Percentiles rank a stretch among this genome's conserved stretches.
These are phyloP conservation scores for Salticus scenicus DNA, from an alignment of 2,888 invertebrate species.

Conservation along the genomic window DNA sequence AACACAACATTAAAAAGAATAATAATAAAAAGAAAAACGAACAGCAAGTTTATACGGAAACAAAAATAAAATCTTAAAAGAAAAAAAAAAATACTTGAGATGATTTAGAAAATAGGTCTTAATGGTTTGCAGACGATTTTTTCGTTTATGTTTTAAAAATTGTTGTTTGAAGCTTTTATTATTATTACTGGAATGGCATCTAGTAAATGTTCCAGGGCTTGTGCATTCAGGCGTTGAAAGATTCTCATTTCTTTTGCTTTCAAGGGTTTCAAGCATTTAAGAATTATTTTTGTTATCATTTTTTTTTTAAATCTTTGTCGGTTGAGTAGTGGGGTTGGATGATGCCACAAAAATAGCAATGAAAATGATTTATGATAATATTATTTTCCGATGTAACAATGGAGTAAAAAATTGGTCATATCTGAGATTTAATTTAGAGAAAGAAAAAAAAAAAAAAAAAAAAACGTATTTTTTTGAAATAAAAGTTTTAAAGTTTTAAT, in stretches of 20 bases:
- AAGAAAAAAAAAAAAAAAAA: no score
- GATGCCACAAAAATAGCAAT: no score
- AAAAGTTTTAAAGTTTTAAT: no score
- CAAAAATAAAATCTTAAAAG: not conserved
- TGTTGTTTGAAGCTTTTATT: slow-evolving; percentile 5
- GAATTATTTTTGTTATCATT: not conserved
- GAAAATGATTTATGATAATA: no score
- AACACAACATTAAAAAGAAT: no score
- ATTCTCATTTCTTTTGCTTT: not conserved
- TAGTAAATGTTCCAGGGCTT: not conserved
- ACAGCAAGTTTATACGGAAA: not conserved
- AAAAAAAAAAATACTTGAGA: not conserved
- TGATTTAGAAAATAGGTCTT: slow-evolving; percentile 5
- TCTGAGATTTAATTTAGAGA: no score
- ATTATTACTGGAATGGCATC: not conserved
- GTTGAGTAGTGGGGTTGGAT: no score
- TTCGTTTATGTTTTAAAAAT: not conserved
- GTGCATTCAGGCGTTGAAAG: not conserved
- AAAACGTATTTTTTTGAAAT: no score
- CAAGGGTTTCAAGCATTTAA: not conserved
- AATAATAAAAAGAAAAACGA: not conserved
- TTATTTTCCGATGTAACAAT: no score
- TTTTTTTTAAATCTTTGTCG: no score
- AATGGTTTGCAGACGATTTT: not conserved
- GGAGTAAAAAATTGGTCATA: no score